Evolutionary conservation across 2,797 vertebrate species (phyloP).

Genomic region (Microctenopoma stevenorrisi): DNA sequence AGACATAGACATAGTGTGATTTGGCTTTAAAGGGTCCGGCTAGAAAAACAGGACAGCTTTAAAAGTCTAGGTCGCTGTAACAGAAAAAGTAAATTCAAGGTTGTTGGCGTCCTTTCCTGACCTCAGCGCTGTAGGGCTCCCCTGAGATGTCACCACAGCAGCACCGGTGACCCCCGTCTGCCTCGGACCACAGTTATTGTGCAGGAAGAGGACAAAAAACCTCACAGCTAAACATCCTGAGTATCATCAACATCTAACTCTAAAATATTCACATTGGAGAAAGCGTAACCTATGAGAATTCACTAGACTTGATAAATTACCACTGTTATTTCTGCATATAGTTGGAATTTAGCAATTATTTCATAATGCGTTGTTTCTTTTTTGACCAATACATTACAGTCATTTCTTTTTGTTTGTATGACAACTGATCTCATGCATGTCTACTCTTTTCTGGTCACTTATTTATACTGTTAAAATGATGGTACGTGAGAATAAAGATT

Average conservation of each 20-base stretch:
- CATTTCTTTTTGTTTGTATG: slow-evolving; percentile 60
- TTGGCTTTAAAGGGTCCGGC: background rate
- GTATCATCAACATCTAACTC: background rate
- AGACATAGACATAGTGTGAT: background rate
- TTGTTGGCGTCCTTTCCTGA: slow-evolving; percentile 12
- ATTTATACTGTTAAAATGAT: slow-evolving; percentile 68
- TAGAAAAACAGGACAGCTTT: slow-evolving; percentile 5
- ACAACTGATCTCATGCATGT: slow-evolving; percentile 58
- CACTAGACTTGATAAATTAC: background rate
- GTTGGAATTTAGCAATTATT: background rate
- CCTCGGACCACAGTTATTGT: background rate
- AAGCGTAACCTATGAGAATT: background rate
- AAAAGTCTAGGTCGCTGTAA: background rate
- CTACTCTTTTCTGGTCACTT: slow-evolving; percentile 47
- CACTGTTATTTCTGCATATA: background rate
- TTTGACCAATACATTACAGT: slow-evolving; percentile 33
- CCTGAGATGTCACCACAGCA: background rate
- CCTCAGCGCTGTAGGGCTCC: slow-evolving; percentile 7
- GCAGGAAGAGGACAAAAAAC: background rate
- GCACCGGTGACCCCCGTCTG: background rate
- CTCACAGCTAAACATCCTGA: background rate
- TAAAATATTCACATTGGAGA: background rate
- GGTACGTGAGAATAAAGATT: slow-evolving; percentile 65
- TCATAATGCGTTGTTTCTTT: background rate
- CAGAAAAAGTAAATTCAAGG: background rate